Conservation (phyloP, 2,888 invertebrate species). For the Dyspetes luteomarginatus region DNA sequence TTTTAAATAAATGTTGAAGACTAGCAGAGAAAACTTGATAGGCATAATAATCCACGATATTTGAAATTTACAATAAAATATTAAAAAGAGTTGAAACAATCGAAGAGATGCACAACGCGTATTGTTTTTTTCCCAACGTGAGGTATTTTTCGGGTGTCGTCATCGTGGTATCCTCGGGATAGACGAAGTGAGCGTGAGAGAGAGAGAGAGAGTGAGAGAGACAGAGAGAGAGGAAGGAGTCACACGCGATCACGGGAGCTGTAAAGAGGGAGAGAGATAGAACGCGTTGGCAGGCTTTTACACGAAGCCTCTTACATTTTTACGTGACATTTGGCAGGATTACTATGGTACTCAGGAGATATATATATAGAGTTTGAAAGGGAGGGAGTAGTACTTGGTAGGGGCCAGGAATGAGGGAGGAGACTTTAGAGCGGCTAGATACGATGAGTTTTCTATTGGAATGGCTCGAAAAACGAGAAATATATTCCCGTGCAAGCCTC, state of each 20-base stretch:
- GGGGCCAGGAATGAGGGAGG: neutral
- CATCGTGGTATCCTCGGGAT: neutral
- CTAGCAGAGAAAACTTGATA: too few relatives aligned
- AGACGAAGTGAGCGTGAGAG: neutral
- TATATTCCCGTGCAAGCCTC: neutral
- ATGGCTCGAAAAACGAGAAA: constrained; percentile 2
- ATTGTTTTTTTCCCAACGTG: too few relatives aligned
- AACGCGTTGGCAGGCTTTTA: neutral
- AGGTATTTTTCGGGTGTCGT: neutral
- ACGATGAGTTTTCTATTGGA: neutral
- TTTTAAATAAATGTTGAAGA: too few relatives aligned
- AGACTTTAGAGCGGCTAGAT: neutral
- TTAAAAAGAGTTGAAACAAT: too few relatives aligned
- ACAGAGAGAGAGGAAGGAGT: constrained; percentile 3
- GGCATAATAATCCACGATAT: too few relatives aligned
- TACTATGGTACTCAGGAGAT: constrained; percentile 43
- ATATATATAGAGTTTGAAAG: constrained; percentile 53
- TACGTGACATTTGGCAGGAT: constrained; percentile 55
- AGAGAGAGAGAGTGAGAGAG: constrained; percentile 4
- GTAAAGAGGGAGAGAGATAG: constrained; percentile 9
- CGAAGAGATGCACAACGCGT: too few relatives aligned
- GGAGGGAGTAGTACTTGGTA: constrained; percentile 18
- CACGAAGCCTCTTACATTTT: constrained; percentile 35
- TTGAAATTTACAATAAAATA: too few relatives aligned
- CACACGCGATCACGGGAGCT: neutral